A percentile compares a stretch with the other conserved stretches of the same genome.
phyloP scores from a whole-genome alignment of 2,888 invertebrate species.

The Oxycera nigricornis region DNA sequence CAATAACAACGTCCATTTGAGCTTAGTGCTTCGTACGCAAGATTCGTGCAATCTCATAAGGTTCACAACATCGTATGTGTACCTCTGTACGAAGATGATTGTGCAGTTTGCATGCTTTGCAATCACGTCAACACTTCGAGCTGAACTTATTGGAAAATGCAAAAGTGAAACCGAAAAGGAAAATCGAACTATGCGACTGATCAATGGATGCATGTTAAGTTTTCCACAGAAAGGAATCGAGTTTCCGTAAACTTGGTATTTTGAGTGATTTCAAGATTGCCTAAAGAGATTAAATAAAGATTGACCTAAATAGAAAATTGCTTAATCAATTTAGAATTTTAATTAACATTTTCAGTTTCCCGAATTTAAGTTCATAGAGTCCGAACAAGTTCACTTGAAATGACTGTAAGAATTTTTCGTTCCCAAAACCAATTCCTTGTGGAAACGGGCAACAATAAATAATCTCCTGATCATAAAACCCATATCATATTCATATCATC shows the following conservation, averaged over 20 bases:
- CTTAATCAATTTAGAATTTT: too few species aligned
- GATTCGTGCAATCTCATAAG: not conserved
- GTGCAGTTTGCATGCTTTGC: conserved; percentile 26
- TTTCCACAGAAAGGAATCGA: not conserved
- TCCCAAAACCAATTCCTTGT: too few species aligned
- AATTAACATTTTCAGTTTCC: too few species aligned
- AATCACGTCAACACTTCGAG: conserved; percentile 35
- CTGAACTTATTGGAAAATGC: not conserved
- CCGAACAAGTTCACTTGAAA: too few species aligned
- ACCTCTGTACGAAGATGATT: conserved; percentile 8
- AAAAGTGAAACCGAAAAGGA: not conserved
- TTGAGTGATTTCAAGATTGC: too few species aligned
- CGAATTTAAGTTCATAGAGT: too few species aligned
- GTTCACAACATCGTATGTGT: not conserved
- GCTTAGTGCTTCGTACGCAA: not conserved
- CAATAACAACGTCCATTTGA: conserved; percentile 9
- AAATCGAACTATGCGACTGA: not conserved
- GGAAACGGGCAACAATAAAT: conserved; percentile 9
- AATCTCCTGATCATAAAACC: conserved; percentile 1
- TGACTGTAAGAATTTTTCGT: too few species aligned
- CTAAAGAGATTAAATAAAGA: too few species aligned
- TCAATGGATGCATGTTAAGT: not conserved
- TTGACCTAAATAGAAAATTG: too few species aligned
- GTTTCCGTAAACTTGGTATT: too few species aligned
- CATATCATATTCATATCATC: not conserved